A percentile compares a stretch with the other conserved stretches of the same genome.
phyloP scores from a whole-genome alignment of 2,113 vertebrate genomes.

The Hypanus sabinus region DNA sequence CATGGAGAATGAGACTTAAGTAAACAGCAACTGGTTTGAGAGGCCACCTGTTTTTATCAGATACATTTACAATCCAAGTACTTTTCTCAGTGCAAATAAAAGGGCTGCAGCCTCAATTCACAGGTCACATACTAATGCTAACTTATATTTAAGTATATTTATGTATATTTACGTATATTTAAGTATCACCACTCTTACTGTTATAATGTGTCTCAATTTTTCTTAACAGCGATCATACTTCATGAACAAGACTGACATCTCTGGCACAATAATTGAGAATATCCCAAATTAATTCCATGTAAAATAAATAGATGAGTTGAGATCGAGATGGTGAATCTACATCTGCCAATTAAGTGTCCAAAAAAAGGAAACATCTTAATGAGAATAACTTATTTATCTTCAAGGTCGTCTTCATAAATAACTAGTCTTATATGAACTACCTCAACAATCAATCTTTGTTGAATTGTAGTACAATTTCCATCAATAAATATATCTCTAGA shows the following conservation, averaged over 20 bases:
- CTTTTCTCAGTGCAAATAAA: conserved; percentile 9
- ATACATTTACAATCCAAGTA: conserved; percentile 1
- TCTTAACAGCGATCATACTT: neutral
- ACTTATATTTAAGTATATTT: neutral
- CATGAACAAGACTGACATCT: neutral
- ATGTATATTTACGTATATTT: neutral
- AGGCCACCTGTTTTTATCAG: conserved; percentile 1
- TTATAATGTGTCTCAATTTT: neutral
- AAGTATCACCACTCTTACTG: neutral
- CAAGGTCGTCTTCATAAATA: neutral
- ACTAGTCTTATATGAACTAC: neutral
- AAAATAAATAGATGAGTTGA: neutral
- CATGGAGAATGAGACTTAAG: neutral
- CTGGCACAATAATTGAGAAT: neutral
- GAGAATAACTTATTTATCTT: neutral
- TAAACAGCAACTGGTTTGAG: neutral
- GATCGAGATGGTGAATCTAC: neutral
- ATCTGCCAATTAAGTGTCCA: neutral
- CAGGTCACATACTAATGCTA: neutral
- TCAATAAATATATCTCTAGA: neutral
- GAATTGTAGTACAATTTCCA: neutral
- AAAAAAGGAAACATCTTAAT: neutral
- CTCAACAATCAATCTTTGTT: neutral
- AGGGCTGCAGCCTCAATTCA: conserved; percentile 1
- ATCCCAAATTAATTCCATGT: neutral